A percentile compares a stretch with the other conserved stretches of the same genome.
Evolutionary conservation across 2,113 vertebrate genomes (phyloP).

Genomic region (Ictalurus punctatus): DNA sequence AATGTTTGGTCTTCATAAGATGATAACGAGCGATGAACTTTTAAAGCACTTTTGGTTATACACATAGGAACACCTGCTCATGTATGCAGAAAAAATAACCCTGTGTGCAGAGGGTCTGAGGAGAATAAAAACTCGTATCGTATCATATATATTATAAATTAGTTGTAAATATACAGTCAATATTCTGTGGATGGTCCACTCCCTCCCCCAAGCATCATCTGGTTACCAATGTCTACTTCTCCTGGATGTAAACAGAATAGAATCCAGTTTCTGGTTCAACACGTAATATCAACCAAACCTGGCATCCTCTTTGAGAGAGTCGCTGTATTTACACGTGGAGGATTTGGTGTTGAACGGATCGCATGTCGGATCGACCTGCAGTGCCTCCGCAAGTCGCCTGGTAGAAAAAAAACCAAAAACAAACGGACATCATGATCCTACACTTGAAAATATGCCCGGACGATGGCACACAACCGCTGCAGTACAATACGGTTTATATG

Average conservation of each 20-base stretch:
- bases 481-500: background rate
- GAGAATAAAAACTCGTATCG: too few species aligned
- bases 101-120: too few species aligned
- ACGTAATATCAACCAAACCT: conserved; percentile 71
- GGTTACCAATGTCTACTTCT: background rate
- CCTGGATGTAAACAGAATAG: background rate
- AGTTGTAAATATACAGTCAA: background rate
- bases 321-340: conserved; percentile 86
- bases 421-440: background rate
- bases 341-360: conserved; percentile 89
- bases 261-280: background rate
- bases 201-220: background rate
- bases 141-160: too few species aligned
- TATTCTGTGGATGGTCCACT: background rate
- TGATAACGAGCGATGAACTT: too few species aligned
- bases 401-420: conserved; percentile 8
- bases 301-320: conserved; percentile 91
- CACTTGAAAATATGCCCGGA: background rate
- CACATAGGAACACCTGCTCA: too few species aligned
- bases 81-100: too few species aligned
- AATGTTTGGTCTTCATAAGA: too few species aligned
- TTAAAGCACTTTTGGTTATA: too few species aligned
- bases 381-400: conserved; percentile 86
- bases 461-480: background rate
- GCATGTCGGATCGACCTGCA: conserved; percentile 86